A percentile compares a stretch with the other conserved stretches of the same genome.
Conservation (phyloP, 2,113 vertebrate genomes). For the Microtus richardsoni region DNA sequence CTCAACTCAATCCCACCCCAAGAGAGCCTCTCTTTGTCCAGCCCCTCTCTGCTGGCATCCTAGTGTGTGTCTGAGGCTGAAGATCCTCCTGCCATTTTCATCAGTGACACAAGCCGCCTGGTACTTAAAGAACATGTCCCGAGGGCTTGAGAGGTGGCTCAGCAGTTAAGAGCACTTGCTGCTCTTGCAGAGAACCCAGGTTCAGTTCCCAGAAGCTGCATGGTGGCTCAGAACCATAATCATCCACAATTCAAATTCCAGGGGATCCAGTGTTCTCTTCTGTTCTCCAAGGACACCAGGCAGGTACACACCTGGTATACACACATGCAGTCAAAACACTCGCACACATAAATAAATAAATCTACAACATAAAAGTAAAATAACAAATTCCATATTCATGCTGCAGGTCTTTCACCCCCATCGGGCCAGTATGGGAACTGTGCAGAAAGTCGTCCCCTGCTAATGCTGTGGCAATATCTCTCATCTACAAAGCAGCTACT, state of each 20-base stretch:
- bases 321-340: not conserved
- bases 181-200: not conserved
- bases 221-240: not conserved
- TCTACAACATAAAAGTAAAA: not conserved
- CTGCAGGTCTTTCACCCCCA: too few relatives aligned
- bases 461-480: not conserved
- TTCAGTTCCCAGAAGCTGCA: not conserved
- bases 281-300: not conserved
- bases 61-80: not conserved
- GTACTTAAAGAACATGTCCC: not conserved
- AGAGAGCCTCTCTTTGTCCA: not conserved
- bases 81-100: not conserved
- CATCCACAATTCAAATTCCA: not conserved
- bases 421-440: fast-evolving
- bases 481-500: not conserved
- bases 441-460: not conserved
- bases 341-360: not conserved
- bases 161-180: not conserved
- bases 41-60: not conserved
- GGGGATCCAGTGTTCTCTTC: not conserved
- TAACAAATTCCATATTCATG: not conserved
- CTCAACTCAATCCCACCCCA: not conserved
- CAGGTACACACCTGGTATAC: not conserved
- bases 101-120: not conserved
- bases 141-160: not conserved